phyloP scores from a whole-genome alignment of 2,113 vertebrate genomes.

The Cephalopholis sonnerati region DNA sequence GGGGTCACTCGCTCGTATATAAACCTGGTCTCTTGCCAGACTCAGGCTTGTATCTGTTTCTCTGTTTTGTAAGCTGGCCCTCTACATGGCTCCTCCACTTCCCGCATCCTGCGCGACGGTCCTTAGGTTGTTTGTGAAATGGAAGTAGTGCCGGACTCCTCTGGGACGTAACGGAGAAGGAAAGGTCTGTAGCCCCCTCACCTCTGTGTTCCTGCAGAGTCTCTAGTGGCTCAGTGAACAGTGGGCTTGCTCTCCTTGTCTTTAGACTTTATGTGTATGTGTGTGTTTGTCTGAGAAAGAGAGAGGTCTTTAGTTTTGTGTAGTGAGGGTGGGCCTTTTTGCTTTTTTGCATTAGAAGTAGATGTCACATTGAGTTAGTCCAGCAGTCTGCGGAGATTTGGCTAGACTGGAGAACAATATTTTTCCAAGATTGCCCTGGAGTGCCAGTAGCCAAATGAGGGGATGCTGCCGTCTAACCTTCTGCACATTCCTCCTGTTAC shows the following conservation, averaged over 20 bases:
- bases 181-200: conserved; percentile 73
- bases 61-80: conserved; percentile 61
- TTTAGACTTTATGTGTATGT: conserved; percentile 37
- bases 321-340: conserved; percentile 52
- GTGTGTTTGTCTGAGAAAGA: conserved; percentile 45
- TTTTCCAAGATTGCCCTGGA: conserved; percentile 77
- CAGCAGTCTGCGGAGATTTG: conserved; percentile 63
- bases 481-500: conserved; percentile 29
- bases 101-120: conserved; percentile 63
- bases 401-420: conserved; percentile 80
- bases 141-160: conserved; percentile 70
- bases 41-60: conserved; percentile 55
- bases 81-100: conserved; percentile 63
- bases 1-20: conserved; percentile 57
- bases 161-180: conserved; percentile 74
- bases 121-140: conserved; percentile 82
- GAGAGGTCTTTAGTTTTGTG: conserved; percentile 31
- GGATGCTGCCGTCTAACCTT: conserved; percentile 46
- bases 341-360: conserved; percentile 45
- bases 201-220: conserved; percentile 71
- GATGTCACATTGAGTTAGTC: conserved; percentile 78
- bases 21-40: conserved; percentile 61
- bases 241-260: conserved; percentile 52
- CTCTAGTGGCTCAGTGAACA: conserved; percentile 56
- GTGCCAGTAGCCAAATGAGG: conserved; percentile 48